Base-by-base conservation (phyloP, 2,113 vertebrate genomes). In the Ia io region DNA sequence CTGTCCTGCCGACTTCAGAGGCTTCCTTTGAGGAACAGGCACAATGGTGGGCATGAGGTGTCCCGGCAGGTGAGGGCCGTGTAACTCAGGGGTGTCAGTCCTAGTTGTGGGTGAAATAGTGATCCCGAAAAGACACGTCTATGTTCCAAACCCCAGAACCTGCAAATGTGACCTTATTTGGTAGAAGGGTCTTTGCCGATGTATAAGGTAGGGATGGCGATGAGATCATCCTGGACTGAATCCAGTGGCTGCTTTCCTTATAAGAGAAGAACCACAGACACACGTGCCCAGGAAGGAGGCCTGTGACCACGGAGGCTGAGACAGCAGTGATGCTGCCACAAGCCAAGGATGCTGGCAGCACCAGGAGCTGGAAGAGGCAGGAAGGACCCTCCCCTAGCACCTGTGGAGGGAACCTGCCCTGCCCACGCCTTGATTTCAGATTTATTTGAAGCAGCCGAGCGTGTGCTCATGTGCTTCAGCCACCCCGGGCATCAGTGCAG, bases 311-410 rank as follows among this genome's bases (percentile, higher is more conserved):
- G 18, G 16, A 16, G 44, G 56, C 85, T 0, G 35, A 51, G 90
- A 14, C 11, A 2, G 23, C 2, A 0, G 30, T 2, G 40, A 67
- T 9, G 3, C 35, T 0, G 10, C 30, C 53, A 2, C 11, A 13
- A 2, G 49, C 30, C 9, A 2, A 12, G 84, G 28, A 9, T 3
- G 25, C 63, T 9, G 1, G 13, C 47, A 5, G 37, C 49, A 4
- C 35, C n/a, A 0, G 61, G 42, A 23, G 32, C 74, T 6, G 3
- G 23, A 17, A 30, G 56, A 47, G 25, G 53, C 16, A 1, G 61
- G 42, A 51, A 30, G 44, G 2, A 13, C 13, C 35, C 10, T 8
- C 14, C 69, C 59, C 3, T 6, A 0, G 13, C 22, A 23, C 28
- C 79, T 11, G 32, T 12, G 0, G 23, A 3, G 10, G 47, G 22